Evolutionary conservation across 2,797 vertebrate species (phyloP), one percentile per base, ranked within the genome.

Genomic region (Thripadectes ignobilis): DNA sequence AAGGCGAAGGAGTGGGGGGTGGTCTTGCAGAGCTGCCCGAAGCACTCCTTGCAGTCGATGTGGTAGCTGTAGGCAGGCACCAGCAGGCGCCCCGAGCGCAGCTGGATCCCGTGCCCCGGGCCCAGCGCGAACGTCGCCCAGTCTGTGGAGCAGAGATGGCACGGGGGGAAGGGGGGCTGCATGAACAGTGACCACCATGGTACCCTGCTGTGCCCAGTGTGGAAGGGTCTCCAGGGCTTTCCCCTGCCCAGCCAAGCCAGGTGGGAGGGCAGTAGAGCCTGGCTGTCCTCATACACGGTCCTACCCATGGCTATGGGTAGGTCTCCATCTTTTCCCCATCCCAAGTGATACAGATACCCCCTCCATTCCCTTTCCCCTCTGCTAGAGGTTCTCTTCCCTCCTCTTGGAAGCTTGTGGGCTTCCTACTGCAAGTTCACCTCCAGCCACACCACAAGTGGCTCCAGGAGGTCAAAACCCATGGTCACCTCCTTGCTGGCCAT

Each of bases 41-140:
- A 99, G 95, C 99, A 99, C 90, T 99, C 97, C 46, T 97, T 98
- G 91, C 98, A 98, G 94, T 99, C 98, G 4, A 99, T 99, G 62
- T 98, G 98, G 97, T 99, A 99, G 15, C 99, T 97, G 23, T 99
- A 99, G 76, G 99, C 99, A 0, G 99, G 99, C 77, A 99, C 97
- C 89, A 99, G 97, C 58, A 99, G 97, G 13, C 99, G 98, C 1
- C 99, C 99, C 0, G 98, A 99, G 68, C 98, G 98, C 90, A 99
- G 97, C 97, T 99, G 99, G 87, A 99, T 98, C 7, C 99, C 99
- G 0, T 99, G 99, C 17, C 99, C 99, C 0, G 99, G 99, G 30
- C 99, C 99, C 7, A 99, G 98, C 0, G 99, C 99, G 0, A 99
- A 99, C 0, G 99, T 99, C 5, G 99, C 99, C 99, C 99, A 99